phyloP scores from a whole-genome alignment of 1,140 invertebrate species.

The Cryptotermes secundus region DNA sequence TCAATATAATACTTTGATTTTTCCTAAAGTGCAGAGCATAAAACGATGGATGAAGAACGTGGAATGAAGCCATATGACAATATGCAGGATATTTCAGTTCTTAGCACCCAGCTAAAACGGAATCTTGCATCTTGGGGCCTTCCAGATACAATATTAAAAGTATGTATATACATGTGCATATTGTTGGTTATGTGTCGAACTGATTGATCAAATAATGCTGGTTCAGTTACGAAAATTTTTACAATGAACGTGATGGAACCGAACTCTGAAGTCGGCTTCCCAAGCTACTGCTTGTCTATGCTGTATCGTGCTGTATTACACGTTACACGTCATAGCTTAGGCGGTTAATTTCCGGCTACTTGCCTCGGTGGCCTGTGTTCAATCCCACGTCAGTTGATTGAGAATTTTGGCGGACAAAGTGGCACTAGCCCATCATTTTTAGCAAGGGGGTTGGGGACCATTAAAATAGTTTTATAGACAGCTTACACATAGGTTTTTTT shows the following conservation, averaged over 20 bases:
- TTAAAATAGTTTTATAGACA: no score
- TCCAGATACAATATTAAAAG: conserved; percentile 38
- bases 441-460: no score
- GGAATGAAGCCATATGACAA: neutral
- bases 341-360: no score
- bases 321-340: no score
- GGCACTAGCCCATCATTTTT: no score
- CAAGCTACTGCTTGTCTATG: neutral
- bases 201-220: neutral
- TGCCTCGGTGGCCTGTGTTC: no score
- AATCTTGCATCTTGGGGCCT: conserved; percentile 37
- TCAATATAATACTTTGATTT: neutral
- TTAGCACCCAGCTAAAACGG: conserved; percentile 25
- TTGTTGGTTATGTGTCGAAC: neutral
- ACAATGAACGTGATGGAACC: neutral
- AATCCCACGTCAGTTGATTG: no score
- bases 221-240: neutral
- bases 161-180: conserved; percentile 37
- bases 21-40: neutral
- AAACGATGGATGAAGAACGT: neutral
- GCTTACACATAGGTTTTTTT: no score
- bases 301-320: neutral
- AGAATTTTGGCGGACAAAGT: no score
- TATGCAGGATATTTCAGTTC: neutral
- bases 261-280: neutral